Base-by-base conservation (phyloP, 2,797 vertebrate genomes). In the Brachymystax lenok region DNA sequence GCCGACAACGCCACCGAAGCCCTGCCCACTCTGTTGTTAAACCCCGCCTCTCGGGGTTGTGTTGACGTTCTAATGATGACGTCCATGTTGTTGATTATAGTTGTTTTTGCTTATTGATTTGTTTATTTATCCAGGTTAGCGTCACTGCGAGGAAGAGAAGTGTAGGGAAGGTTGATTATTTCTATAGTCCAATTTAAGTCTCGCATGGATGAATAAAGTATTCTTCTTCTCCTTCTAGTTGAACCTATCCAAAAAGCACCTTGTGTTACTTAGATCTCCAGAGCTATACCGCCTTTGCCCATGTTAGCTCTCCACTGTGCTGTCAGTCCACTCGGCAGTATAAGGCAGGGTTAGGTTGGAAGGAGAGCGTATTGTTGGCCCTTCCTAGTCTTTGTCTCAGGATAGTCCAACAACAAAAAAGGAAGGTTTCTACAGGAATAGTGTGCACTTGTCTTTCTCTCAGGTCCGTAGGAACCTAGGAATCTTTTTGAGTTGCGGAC, bases 11-110 rank as follows among this genome's bases (percentile, higher is more conserved):
- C 83, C 78, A 73, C 79, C 5, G 85, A 81, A 50, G 74, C 88
- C 79, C 85, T 88, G 69, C 94, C 92, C 88, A 87, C 81, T 72
- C 84, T 83, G 74, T 88, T 83, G 75, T 88, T 87, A 86, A 50
- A 86, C 71, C 87, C 83, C 10, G 80, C 81, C 59, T 74, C 85
- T 74, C 79, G 82, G 83, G 83, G 85, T 85, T 81, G 85, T 77
- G 79, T 84, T 83, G 6, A 1, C 4, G 82, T 83, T 51, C 82
- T 68, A 13, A 73, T 83, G 68, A 73, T 79, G 54, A 72, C 75
- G 79, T 88, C 90, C 80, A 82, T 88, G 70, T 87, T 77, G 86
- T 80, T 84, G 71, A 50, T 74, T 56, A 59, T 74, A 76, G 76
- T 75, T 72, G 68, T 79, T 59, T 52, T 84, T 85, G 84, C 90